Evolutionary conservation across 1,140 invertebrate genomes (phyloP), one percentile per base, ranked within the genome.

Genomic region (Pentalonia nigronervosa): DNA sequence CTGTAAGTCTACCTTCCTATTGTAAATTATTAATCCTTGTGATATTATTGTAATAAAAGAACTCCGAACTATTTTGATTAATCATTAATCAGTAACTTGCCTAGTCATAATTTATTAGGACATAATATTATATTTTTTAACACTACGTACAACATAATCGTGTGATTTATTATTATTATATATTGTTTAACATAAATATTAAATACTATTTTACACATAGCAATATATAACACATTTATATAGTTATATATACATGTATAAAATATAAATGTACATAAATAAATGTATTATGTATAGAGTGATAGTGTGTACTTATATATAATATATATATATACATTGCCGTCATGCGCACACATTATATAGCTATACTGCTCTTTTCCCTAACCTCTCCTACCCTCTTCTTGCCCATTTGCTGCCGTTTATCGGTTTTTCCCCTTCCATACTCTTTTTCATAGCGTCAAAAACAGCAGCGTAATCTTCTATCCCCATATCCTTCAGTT

Each of bases 391-490:
- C n/a, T 20, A 14, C 6, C 4, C 50, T 9, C 50, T 60, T 45
- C 17, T 30, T 67, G 36, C 50, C 89, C 23, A 67, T 90, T 90
- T 60, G 20, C 89, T 90, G 41, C 41, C 89, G 56, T 90, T 90
- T 90, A 90, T 90, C 89, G 89, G 89, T 60, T 90, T 41, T 90
- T 90, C 25, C 36, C 89, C 23, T 90, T 30, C 89, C 36, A 25
- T 25, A 14, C 36, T 60, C 36, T 90, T 25, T 53, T 86, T 47
- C 50, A 88, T 34, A 67, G 56, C 89, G 89, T 90, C 89, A 90
- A 90, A 90, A 90, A 90, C 89, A 90, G 89, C 89, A 90, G 25
- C 89, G 89, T 90, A 90, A 90, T 90, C 89, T 90, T 90, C 89
- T 67, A 90, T 34, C 89, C 89, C 36, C 56, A 60, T 60, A 90